Base-by-base conservation (phyloP, 2,888 invertebrate species). In the Drosophila pseudotakahashii region DNA sequence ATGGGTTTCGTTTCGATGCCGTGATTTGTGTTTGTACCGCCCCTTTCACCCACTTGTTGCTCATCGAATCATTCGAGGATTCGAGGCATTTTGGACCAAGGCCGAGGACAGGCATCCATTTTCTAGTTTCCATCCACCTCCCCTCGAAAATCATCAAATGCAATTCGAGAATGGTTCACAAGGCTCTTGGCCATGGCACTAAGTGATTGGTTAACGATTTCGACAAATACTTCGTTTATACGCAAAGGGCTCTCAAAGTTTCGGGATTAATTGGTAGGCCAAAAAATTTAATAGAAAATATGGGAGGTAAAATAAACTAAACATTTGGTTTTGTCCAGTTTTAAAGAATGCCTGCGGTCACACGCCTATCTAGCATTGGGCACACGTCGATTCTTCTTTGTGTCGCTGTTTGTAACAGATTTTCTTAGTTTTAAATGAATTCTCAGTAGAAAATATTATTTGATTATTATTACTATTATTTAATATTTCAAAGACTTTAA, bases 121-220 rank as follows among this genome's bases (percentile, higher is more conserved):
- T 10, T 10, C 16, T 13, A 23, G 3, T 19, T 10, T 10, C 16
- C 16, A 23, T 5, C 13, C 19, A 7, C 16, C 4, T 3, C 1
- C 16, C 50, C n/a, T 11, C 14, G 16, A 48, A 48, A 48, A 16
- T 42, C 44, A 36, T n/a, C 14, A 13, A 63, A 53, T 63, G 64
- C 64, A 66, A 47, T 63, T 64, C 39, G 64, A 55, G 67, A 67
- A 67, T 32, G 64, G 19, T 67, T 50, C 55, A 66, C 55, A 64
- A 45, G 52, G 63, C 45, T 32, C 37, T 51, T 62, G 52, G 64
- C 64, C 51, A n/a, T 52, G 61, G 63, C 63, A 64, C 51, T 64
- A 52, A 64, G 64, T 64, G 61, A 60, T 60, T 63, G 62, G 62
- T 60, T 63, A 60, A 60, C 48, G 61, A 47, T 48, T 63, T 60